Conservation (phyloP, 2,113 vertebrate genomes). For the Oryzias javanicus region DNA sequence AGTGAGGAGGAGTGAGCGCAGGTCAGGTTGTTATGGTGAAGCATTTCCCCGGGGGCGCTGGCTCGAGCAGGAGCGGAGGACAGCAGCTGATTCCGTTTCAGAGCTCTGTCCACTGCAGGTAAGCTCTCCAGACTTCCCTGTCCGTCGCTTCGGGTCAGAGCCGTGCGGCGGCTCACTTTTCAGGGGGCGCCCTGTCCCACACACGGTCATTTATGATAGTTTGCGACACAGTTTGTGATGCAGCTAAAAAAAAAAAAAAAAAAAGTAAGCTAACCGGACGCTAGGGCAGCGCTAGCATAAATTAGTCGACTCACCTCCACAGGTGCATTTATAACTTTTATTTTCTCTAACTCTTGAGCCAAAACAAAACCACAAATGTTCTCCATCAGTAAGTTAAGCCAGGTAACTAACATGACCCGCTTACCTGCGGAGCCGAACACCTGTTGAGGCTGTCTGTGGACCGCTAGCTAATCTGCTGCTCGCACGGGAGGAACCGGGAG, state of each 20-base stretch:
- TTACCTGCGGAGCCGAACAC: slow-evolving; percentile 53
- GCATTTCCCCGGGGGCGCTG: slow-evolving; percentile 64
- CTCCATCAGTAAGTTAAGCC: slow-evolving; percentile 1
- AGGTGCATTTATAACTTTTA: neutral
- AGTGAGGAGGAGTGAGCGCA: slow-evolving; percentile 4
- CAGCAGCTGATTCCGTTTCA: slow-evolving; percentile 51
- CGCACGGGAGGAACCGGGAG: neutral
- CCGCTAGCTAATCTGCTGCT: slow-evolving; percentile 44
- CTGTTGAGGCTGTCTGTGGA: slow-evolving; percentile 40
- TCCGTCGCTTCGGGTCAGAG: neutral
- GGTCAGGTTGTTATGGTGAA: slow-evolving; percentile 79
- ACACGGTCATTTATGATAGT: too few relatives aligned
- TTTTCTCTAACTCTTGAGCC: too few relatives aligned
- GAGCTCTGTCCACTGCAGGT: slow-evolving; percentile 45
- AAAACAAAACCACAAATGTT: neutral
- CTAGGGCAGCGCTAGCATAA: slow-evolving; percentile 49
- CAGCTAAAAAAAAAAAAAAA: too few relatives aligned
- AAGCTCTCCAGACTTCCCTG: slow-evolving; percentile 3
- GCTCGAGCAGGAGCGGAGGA: slow-evolving; percentile 21
- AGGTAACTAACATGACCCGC: slow-evolving; percentile 15
- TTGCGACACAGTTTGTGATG: too few relatives aligned
- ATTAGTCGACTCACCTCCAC: slow-evolving; percentile 1
- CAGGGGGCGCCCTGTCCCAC: neutral
- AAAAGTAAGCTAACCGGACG: slow-evolving; percentile 4
- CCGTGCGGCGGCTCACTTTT: neutral